Evolutionary conservation across 23 tunicate genomes (phyloP).

Genomic region (Styela plicata): DNA sequence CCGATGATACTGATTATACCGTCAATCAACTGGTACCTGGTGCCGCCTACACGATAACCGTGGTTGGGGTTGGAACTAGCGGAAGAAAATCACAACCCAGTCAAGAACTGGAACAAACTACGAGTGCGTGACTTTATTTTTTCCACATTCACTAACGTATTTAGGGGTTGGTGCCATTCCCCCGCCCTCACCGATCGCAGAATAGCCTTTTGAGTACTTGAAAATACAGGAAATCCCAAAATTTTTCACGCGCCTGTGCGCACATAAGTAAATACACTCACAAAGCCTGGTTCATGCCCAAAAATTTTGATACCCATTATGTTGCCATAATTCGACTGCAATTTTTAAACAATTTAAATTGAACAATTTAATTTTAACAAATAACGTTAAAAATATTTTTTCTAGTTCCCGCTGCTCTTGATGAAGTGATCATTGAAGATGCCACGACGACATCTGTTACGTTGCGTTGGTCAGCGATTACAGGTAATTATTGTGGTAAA

Average conservation of each 20-base stretch:
- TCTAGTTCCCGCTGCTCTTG: slow-evolving; percentile 50
- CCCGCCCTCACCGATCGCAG: too few species aligned
- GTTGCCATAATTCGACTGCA: too few species aligned
- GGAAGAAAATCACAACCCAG: slow-evolving; percentile 9
- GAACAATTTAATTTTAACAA: background rate
- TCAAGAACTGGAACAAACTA: slow-evolving; percentile 12
- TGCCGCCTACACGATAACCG: background rate
- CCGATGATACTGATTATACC: slow-evolving; percentile 15
- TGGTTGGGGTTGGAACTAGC: slow-evolving; percentile 17
- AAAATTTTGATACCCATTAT: too few species aligned
- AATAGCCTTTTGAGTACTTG: too few species aligned
- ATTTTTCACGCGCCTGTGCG: too few species aligned
- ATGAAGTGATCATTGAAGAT: slow-evolving; percentile 22
- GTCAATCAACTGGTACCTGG: slow-evolving; percentile 17
- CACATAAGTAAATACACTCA: too few species aligned
- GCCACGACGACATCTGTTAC: slow-evolving; percentile 45
- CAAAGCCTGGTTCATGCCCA: too few species aligned
- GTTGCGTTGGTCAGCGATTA: slow-evolving; percentile 38
- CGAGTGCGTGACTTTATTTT: slow-evolving; percentile 22
- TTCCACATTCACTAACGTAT: too few species aligned
- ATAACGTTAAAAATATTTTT: slow-evolving; percentile 5
- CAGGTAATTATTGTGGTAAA: too few species aligned
- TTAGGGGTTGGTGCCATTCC: too few species aligned
- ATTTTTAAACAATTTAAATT: too few species aligned
- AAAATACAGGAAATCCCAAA: too few species aligned